Evolutionary conservation across 2,888 invertebrate genomes (phyloP), one percentile per base, ranked within the genome.

Genomic region (Margaritifera margaritifera): DNA sequence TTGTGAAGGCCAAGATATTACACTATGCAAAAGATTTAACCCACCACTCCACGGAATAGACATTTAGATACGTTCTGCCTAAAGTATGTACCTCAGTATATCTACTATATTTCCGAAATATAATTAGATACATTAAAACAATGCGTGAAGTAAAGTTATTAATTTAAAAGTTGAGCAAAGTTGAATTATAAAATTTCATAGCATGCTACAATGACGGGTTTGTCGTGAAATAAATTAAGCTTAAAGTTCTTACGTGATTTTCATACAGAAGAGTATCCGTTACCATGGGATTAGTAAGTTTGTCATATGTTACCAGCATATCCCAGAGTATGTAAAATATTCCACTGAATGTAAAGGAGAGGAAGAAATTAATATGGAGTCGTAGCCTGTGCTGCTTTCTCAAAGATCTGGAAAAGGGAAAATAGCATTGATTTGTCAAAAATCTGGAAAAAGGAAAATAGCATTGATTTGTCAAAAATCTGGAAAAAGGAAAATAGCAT

Each of bases 291-390:
- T 71, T 77, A 11, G 71, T 76, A 11, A 88, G 67, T 20, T 82
- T 80, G 66, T 87, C 85, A 60, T 84, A 82, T 1, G 84, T 83
- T 4, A 88, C 83, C 22, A 85, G 62, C 62, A 84, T 74, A 54
- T 87, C 85, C 88, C 88, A 88, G 50, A 88, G 63, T 15, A 86
- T 78, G 53, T 75, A 66, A 53, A 84, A 74, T 50, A 80, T 55
- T 22, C 81, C 80, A 59, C 80, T 81, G 42, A 86, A 62, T 27
- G 87, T 67, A 64, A 88, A 84, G 0, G 87, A 85, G 6, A 77
- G 42, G 72, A 88, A 88, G 65, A 88, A 85, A 63, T 86, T 85
- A 58, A 88, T 79, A 70, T 88, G 88, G 0, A 88, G 80, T 1
- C 85, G 81, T 31, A 88, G 85, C 50, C 88, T 72, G 67, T 87